Percentiles rank a stretch among this genome's conserved stretches.
Evolutionary conservation across 2,888 invertebrate species (phyloP).

Genomic region (Pogonocherus hispidulus): DNA sequence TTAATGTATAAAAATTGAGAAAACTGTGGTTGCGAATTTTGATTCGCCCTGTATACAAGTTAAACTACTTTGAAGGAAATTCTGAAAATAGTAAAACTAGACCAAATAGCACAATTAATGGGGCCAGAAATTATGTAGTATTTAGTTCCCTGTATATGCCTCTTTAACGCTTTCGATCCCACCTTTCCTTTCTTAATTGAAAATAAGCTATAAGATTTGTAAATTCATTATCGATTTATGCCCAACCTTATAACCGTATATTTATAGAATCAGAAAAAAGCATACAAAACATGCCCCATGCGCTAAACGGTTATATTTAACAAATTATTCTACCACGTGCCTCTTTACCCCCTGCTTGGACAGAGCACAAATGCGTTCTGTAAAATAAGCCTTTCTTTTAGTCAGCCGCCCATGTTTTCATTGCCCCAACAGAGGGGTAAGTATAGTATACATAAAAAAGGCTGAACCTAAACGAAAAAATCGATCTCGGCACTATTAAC

Average conservation of each 20-base stretch:
- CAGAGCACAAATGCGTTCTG: background rate
- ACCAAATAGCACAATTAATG: too few relatives aligned
- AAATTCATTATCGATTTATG: background rate
- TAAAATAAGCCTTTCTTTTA: conserved; percentile 1
- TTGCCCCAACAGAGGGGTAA: conserved; percentile 13
- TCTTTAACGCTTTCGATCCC: too few relatives aligned
- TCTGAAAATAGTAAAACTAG: too few relatives aligned
- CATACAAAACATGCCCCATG: conserved; percentile 28
- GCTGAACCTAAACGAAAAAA: conserved; percentile 16
- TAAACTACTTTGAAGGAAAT: too few relatives aligned
- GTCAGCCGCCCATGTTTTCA: conserved; percentile 13
- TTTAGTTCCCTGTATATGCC: too few relatives aligned
- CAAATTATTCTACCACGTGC: conserved; percentile 29
- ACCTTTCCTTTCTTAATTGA: too few relatives aligned
- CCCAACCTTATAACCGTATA: background rate
- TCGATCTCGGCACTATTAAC: background rate
- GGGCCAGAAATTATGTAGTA: too few relatives aligned
- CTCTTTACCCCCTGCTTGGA: conserved; percentile 24
- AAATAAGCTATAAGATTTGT: too few relatives aligned
- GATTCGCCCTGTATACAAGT: too few relatives aligned
- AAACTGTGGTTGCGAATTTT: too few relatives aligned
- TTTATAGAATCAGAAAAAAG: conserved; percentile 21
- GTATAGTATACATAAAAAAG: background rate
- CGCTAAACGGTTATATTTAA: conserved; percentile 38
- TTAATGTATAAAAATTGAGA: too few relatives aligned